phyloP scores from a whole-genome alignment of 2,888 invertebrate genomes.

The Ichneumoninae sp. region DNA sequence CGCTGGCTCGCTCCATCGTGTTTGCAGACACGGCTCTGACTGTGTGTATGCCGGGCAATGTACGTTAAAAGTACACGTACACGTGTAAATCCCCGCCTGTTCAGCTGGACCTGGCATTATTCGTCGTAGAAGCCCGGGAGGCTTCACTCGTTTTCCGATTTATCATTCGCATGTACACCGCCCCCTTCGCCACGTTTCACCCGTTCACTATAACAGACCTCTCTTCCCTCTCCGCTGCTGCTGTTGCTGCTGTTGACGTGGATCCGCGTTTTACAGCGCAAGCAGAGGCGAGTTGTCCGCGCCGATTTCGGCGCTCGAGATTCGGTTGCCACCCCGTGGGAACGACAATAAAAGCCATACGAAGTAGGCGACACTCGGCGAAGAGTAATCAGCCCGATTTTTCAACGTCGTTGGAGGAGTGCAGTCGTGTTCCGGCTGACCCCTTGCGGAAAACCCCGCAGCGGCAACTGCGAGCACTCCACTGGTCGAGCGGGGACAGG shows the following conservation, averaged over 20 bases:
- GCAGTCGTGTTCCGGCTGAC: not conserved
- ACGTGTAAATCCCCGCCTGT: conserved; percentile 28
- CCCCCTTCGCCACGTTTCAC: conserved; percentile 5
- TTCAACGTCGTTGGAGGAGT: conserved; percentile 2
- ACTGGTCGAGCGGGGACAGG: not conserved
- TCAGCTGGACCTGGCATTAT: not conserved
- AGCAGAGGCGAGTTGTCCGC: conserved; percentile 3
- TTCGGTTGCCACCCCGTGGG: not conserved
- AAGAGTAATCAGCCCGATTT: conserved; percentile 27
- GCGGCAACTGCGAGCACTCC: not conserved
- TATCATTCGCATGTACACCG: conserved; percentile 28
- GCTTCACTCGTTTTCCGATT: conserved; percentile 23
- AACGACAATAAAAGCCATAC: not conserved
- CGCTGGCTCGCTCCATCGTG: not conserved
- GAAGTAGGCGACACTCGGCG: conserved; percentile 6
- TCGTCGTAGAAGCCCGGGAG: conserved; percentile 32
- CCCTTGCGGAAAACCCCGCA: not conserved
- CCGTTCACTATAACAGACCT: not conserved
- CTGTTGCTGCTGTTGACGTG: not conserved
- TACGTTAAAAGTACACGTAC: conserved; percentile 8
- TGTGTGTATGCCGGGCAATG: not conserved
- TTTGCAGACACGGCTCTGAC: conserved; percentile 18
- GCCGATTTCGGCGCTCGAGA: conserved; percentile 26
- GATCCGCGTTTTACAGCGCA: conserved; percentile 1
- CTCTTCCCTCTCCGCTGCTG: not conserved